These are phyloP conservation scores for Corythornis vintsioides DNA, from an alignment of 2,113 vertebrate genomes.

Conservation along the genomic window DNA sequence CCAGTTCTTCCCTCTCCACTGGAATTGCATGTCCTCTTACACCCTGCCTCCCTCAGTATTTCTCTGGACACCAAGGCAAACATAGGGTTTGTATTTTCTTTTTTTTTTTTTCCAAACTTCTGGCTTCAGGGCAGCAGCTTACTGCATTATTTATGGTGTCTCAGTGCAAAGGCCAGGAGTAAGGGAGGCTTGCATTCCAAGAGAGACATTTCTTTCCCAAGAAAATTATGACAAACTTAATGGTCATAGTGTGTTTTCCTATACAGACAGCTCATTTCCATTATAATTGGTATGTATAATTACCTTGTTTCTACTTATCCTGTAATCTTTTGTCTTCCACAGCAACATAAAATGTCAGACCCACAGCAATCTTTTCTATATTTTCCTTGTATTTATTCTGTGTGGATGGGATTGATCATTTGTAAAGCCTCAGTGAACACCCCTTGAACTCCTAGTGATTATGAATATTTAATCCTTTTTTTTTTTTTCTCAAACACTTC, in stretches of 20 bases:
- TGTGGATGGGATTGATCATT: background rate
- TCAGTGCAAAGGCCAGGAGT: background rate
- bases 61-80: background rate
- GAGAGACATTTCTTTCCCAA: constrained; percentile 25
- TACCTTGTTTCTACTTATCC: background rate
- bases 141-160: constrained; percentile 12
- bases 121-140: background rate
- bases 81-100: background rate
- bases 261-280: background rate
- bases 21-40: background rate
- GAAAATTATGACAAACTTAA: constrained; percentile 12
- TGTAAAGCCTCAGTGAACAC: background rate
- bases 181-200: constrained; percentile 41
- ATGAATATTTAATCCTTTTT: background rate
- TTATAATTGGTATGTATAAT: background rate
- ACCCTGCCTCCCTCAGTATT: background rate
- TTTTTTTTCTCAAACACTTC: background rate
- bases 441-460: background rate
- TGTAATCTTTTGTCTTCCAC: background rate
- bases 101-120: background rate
- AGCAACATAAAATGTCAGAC: background rate
- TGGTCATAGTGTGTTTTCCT: background rate
- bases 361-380: background rate
- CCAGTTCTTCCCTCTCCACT: background rate
- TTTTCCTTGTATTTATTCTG: background rate